These are phyloP conservation scores for Betta splendens DNA, from an alignment of 2,797 vertebrate genomes.

Conservation along the genomic window DNA sequence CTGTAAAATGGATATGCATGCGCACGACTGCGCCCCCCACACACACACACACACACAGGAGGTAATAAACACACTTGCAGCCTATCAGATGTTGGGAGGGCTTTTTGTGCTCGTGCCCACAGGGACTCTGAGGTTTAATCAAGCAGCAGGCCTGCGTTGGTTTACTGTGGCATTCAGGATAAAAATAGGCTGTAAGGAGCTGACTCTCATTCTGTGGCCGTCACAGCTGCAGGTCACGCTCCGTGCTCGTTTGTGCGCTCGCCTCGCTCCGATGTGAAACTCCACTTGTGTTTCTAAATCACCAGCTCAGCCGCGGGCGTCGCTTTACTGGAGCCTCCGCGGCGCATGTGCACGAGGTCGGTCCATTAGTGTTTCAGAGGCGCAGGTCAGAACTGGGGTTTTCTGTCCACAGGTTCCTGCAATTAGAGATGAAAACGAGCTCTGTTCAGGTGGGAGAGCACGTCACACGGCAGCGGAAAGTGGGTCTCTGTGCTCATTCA, in stretches of 20 bases:
- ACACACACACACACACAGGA: conserved; percentile 20
- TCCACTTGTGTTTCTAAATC: conserved; percentile 11
- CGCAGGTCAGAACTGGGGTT: no score
- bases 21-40: conserved; percentile 40
- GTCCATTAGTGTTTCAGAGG: no score
- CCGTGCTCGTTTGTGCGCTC: conserved; percentile 4
- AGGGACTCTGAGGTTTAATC: conserved; percentile 63
- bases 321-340: neutral
- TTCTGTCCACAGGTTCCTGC: no score
- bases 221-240: conserved; percentile 55
- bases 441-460: no score
- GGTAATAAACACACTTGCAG: conserved; percentile 37
- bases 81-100: conserved; percentile 51
- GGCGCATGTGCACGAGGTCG: no score
- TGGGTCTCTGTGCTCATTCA: conserved; percentile 46
- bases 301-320: conserved; percentile 14
- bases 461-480: conserved; percentile 34
- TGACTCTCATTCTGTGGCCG: conserved; percentile 50
- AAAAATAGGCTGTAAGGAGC: conserved; percentile 68
- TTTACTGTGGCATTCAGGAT: conserved; percentile 67
- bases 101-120: conserved; percentile 45
- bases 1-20: conserved; percentile 49
- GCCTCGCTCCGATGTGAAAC: conserved; percentile 5
- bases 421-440: no score
- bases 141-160: conserved; percentile 63